Evolutionary conservation across 2,888 invertebrate genomes (phyloP).

Genomic region (Caenorhabditis sp.): DNA sequence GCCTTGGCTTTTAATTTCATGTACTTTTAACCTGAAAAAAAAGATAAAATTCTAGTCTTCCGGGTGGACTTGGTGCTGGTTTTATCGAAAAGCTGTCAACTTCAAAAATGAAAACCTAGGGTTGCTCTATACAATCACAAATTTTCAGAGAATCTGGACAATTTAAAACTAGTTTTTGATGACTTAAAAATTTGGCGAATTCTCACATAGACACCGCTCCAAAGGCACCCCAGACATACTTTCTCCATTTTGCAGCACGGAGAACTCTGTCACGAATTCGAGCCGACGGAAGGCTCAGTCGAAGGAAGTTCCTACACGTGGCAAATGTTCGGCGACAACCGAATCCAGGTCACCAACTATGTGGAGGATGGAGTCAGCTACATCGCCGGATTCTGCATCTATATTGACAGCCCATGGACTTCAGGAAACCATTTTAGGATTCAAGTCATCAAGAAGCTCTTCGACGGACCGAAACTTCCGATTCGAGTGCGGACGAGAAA

Average conservation of each 20-base stretch:
- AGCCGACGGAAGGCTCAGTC: neutral
- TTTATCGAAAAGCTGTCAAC: too few species aligned
- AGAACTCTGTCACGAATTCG: neutral
- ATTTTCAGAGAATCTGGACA: too few species aligned
- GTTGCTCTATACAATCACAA: too few species aligned
- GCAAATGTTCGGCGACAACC: slow-evolving; percentile 19
- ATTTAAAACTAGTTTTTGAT: too few species aligned
- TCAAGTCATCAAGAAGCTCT: neutral
- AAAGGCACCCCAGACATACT: too few species aligned
- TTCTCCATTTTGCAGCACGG: neutral
- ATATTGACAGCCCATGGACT: neutral
- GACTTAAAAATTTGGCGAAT: too few species aligned
- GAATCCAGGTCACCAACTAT: slow-evolving; percentile 12
- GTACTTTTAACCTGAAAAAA: too few species aligned
- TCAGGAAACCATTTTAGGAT: neutral
- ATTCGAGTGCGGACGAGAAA: neutral
- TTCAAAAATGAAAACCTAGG: too few species aligned
- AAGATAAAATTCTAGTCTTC: too few species aligned
- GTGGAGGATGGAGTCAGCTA: slow-evolving; percentile 12
- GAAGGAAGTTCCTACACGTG: neutral
- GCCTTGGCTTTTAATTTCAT: too few species aligned
- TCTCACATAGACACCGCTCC: too few species aligned
- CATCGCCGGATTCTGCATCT: slow-evolving; percentile 27
- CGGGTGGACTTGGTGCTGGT: too few species aligned
- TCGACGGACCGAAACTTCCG: neutral